Evolutionary conservation across 37 sponge, comb jelly and placozoan species (phyloP).

Genomic region (Hexactinellida sp.): DNA sequence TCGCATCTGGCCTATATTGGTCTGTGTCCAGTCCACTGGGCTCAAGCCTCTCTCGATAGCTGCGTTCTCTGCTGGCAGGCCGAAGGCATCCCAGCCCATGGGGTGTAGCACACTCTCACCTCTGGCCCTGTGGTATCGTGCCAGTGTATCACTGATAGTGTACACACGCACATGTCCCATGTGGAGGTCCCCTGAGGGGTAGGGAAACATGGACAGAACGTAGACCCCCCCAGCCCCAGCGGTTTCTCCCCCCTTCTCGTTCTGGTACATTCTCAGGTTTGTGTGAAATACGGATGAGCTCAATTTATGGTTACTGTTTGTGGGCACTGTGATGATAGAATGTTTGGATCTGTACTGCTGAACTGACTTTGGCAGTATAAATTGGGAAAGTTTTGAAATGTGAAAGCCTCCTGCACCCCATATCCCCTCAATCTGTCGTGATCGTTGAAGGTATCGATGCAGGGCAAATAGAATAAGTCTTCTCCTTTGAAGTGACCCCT

Average conservation of each 20-base stretch:
- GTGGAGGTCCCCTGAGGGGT: conserved; percentile 28
- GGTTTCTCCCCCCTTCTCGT: conserved; percentile 11
- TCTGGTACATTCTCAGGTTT: not conserved
- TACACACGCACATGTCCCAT: conserved; percentile 36
- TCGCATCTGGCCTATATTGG: conserved; percentile 22
- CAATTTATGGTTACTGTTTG: not conserved
- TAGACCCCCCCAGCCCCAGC: not conserved
- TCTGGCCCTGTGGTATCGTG: conserved; percentile 17
- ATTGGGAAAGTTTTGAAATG: not conserved
- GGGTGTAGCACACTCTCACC: conserved; percentile 26
- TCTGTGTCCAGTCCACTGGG: conserved; percentile 26
- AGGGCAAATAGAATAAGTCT: not conserved
- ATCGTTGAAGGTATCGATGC: not conserved
- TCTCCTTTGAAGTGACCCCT: no score
- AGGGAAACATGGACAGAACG: conserved; percentile 28
- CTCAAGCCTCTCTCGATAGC: conserved; percentile 24
- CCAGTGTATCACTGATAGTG: conserved; percentile 24
- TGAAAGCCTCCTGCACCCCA: conserved; percentile 8
- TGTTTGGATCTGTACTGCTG: not conserved
- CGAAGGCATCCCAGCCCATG: conserved; percentile 39
- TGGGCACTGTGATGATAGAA: not conserved
- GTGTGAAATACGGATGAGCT: conserved; percentile 11
- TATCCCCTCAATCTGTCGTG: not conserved
- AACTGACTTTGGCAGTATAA: not conserved
- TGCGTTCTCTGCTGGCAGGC: conserved; percentile 35